Evolutionary conservation across 2,113 vertebrate genomes (phyloP).

Genomic region (Elachura formosa): DNA sequence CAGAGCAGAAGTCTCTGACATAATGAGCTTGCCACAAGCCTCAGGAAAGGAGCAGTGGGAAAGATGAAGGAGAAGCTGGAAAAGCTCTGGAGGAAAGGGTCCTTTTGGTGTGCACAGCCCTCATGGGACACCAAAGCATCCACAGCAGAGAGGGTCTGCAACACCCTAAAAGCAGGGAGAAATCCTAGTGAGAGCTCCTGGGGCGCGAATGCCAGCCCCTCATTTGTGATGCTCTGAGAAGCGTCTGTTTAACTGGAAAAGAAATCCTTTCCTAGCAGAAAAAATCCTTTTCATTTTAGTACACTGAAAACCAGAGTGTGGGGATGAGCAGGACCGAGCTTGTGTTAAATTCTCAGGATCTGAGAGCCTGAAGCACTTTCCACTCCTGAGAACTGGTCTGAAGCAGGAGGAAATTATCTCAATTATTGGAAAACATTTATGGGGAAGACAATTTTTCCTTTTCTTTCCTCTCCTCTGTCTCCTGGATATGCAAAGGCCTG

Average conservation of each 20-base stretch:
- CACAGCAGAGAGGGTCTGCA: background rate
- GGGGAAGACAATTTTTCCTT: background rate
- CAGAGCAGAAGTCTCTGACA: accelerated
- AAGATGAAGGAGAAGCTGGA: background rate
- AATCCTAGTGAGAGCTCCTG: background rate
- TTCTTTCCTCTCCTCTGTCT: background rate
- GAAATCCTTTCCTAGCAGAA: background rate
- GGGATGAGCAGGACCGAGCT: background rate
- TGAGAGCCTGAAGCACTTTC: background rate
- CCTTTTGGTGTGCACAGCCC: background rate
- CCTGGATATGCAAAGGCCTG: background rate
- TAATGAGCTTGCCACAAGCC: background rate
- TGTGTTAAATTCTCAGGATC: background rate
- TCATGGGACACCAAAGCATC: background rate
- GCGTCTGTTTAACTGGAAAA: background rate
- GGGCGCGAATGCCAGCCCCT: background rate
- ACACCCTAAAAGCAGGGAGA: accelerated
- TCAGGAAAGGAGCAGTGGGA: background rate
- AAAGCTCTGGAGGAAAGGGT: background rate
- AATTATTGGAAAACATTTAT: background rate
- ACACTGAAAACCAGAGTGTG: background rate
- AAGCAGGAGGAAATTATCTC: background rate
- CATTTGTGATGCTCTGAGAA: background rate
- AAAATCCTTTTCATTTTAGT: background rate
- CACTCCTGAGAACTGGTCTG: background rate